phyloP scores from a whole-genome alignment of 2,113 vertebrate genomes.

The Nerophis lumbriciformis region DNA sequence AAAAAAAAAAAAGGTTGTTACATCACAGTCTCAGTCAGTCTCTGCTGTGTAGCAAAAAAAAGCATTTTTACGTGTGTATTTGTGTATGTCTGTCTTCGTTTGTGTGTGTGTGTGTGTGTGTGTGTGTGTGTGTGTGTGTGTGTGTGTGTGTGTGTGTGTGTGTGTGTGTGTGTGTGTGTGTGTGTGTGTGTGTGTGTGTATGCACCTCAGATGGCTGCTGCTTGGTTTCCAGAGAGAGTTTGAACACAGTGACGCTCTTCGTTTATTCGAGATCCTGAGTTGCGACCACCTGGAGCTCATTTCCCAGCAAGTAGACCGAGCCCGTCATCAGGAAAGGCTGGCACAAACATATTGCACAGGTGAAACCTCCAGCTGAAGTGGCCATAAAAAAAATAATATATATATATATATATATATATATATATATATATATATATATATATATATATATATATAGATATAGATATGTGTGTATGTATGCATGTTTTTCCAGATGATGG shows the following conservation, averaged over 20 bases:
- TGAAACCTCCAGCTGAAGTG: constrained; percentile 22
- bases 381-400: background rate
- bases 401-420: background rate
- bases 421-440: too few species aligned
- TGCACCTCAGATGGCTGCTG: constrained; percentile 72
- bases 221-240: constrained; percentile 79
- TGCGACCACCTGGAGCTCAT: constrained; percentile 76
- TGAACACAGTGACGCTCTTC: constrained; percentile 73
- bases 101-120: too few species aligned
- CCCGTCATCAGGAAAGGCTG: constrained; percentile 67
- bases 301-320: constrained; percentile 69
- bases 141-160: too few species aligned
- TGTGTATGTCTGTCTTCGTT: too few species aligned
- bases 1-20: too few species aligned
- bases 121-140: too few species aligned
- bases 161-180: background rate
- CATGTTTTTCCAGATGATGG: constrained; percentile 46
- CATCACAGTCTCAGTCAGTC: too few species aligned
- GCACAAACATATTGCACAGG: constrained; percentile 54
- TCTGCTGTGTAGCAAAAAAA: too few species aligned
- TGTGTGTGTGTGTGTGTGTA: background rate
- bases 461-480: too few species aligned
- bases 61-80: too few species aligned
- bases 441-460: background rate
- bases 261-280: constrained; percentile 78